A percentile compares a stretch with the other conserved stretches of the same genome.
Evolutionary conservation across 2,797 vertebrate species (phyloP).

Genomic region (Gambelia wislizenii): DNA sequence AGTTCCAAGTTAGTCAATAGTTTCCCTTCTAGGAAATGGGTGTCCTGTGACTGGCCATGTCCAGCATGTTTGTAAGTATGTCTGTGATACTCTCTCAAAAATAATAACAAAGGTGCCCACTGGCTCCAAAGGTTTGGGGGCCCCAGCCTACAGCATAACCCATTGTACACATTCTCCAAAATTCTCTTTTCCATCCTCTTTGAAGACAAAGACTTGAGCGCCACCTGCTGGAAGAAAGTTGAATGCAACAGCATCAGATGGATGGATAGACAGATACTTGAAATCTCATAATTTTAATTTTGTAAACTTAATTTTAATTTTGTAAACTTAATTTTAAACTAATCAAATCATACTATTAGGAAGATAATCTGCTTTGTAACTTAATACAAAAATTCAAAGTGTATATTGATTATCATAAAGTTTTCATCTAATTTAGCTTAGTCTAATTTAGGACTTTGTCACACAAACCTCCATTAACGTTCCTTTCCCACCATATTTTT

Average conservation of each 20-base stretch:
- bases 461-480: no score
- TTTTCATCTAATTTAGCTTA: background rate
- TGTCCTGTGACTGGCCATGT: no score
- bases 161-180: background rate
- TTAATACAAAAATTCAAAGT: background rate
- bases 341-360: background rate
- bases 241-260: background rate
- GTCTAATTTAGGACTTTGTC: background rate
- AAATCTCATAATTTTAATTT: background rate
- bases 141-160: background rate
- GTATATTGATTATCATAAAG: background rate
- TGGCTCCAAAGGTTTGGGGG: background rate
- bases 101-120: no score
- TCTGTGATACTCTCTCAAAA: no score
- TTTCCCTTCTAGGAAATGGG: no score
- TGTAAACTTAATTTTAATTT: no score
- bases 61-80: no score
- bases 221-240: constrained; percentile 61
- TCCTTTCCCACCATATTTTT: no score
- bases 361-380: background rate
- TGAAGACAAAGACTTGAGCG: constrained; percentile 32
- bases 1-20: no score
- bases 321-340: background rate
- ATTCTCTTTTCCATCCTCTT: no score
- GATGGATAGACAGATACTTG: background rate